phyloP scores from a whole-genome alignment of 2,888 invertebrate genomes.

The Andrena dorsata region DNA sequence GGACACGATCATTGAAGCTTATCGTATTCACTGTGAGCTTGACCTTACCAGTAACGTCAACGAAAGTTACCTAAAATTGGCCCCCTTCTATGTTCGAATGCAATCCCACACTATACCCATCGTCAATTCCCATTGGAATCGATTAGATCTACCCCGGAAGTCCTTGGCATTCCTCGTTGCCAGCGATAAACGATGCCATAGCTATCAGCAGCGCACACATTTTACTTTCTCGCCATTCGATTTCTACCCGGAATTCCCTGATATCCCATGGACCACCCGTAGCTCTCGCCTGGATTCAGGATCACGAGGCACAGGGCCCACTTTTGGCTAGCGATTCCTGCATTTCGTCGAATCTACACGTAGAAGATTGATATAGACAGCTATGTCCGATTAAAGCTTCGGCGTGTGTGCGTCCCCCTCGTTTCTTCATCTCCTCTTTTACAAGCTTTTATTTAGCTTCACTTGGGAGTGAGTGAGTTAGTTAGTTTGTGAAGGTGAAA shows the following conservation, averaged over 20 bases:
- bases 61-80: constrained; percentile 12
- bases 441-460: constrained; percentile 16
- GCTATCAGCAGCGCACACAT: constrained; percentile 50
- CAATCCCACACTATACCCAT: constrained; percentile 14
- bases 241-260: constrained; percentile 43
- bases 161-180: constrained; percentile 56
- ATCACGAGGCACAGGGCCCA: constrained; percentile 26
- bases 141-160: constrained; percentile 58
- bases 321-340: constrained; percentile 51
- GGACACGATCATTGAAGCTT: background rate
- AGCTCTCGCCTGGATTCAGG: constrained; percentile 35
- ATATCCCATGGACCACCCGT: constrained; percentile 41
- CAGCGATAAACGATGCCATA: constrained; percentile 45
- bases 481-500: background rate
- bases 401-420: constrained; percentile 65
- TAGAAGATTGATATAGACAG: constrained; percentile 69
- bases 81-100: background rate
- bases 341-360: constrained; percentile 49
- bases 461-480: background rate
- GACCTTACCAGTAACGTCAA: background rate
- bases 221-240: constrained; percentile 53
- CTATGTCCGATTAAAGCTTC: constrained; percentile 74
- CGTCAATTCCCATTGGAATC: constrained; percentile 36
- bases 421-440: constrained; percentile 28
- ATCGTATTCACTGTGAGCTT: constrained; percentile 5